Conservation (phyloP, 2,888 invertebrate genomes). For the Drosophila peninsularis region DNA sequence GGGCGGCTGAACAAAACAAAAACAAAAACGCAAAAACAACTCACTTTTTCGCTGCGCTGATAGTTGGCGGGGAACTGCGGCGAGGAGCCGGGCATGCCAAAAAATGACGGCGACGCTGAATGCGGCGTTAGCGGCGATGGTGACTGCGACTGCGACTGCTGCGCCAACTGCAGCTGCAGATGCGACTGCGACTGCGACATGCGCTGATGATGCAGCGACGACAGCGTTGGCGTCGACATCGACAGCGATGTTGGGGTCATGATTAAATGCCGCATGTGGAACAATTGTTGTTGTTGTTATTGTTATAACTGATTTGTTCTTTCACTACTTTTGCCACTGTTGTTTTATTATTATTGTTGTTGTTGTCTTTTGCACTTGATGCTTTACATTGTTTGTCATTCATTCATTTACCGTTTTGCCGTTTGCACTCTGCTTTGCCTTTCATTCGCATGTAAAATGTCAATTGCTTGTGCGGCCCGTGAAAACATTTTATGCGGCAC, state of each 20-base stretch:
- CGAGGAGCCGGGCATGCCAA: conserved; percentile 60
- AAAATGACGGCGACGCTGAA: conserved; percentile 64
- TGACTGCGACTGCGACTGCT: conserved; percentile 37
- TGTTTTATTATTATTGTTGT: conserved; percentile 28
- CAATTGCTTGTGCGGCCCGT: conserved; percentile 61
- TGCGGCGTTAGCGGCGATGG: conserved; percentile 59
- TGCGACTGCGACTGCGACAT: conserved; percentile 51
- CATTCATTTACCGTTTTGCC: conserved; percentile 23
- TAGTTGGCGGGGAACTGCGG: conserved; percentile 81
- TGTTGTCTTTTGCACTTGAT: conserved; percentile 32
- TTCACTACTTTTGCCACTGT: conserved; percentile 34
- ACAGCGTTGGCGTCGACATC: conserved; percentile 72
- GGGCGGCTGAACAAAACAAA: background rate
- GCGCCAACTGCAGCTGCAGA: conserved; percentile 21
- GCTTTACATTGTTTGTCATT: conserved; percentile 55
- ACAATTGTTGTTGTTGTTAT: conserved; percentile 21
- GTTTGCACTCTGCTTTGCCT: conserved; percentile 37
- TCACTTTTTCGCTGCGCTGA: conserved; percentile 82
- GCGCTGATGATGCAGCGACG: conserved; percentile 70
- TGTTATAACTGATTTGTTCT: conserved; percentile 37
- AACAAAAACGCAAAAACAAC: conserved; percentile 36
- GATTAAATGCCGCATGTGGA: conserved; percentile 76
- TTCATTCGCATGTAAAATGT: conserved; percentile 65
- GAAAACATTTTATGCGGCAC: conserved; percentile 56
- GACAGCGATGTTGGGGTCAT: conserved; percentile 75